Percentiles rank a stretch among this genome's conserved stretches.
Conservation (phyloP, 2,888 invertebrate species). For the Dendrolimus pini region DNA sequence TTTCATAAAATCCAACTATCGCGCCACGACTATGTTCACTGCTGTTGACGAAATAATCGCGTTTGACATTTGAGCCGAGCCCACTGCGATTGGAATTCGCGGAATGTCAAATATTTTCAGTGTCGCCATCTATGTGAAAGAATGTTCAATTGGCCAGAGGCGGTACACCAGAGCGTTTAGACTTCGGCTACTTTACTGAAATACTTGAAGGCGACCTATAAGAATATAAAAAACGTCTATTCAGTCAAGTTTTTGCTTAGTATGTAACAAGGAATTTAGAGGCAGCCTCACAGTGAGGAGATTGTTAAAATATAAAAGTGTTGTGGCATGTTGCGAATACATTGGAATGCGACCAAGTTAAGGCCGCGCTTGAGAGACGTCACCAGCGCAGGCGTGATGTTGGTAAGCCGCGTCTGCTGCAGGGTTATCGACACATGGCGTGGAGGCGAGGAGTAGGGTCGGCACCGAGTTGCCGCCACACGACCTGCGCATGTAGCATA, state of each 20-base stretch:
- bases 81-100: slow-evolving; percentile 79
- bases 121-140: slow-evolving; percentile 78
- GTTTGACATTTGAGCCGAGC: slow-evolving; percentile 85
- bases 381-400: slow-evolving; percentile 66
- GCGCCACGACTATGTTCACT: slow-evolving; percentile 75
- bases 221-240: slow-evolving; percentile 5
- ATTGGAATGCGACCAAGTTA: slow-evolving; percentile 61
- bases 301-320: slow-evolving; percentile 26
- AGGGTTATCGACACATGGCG: slow-evolving; percentile 71
- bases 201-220: slow-evolving; percentile 3
- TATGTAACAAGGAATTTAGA: slow-evolving; percentile 10
- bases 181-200: slow-evolving; percentile 12
- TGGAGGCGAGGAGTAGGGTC: slow-evolving; percentile 53
- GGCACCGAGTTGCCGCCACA: slow-evolving; percentile 14
- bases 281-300: neutral
- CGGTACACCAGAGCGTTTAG: slow-evolving; percentile 49
- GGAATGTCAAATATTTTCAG: slow-evolving; percentile 83
- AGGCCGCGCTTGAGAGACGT: slow-evolving; percentile 55
- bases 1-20: slow-evolving; percentile 73
- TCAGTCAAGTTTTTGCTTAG: slow-evolving; percentile 9
- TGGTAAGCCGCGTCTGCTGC: slow-evolving; percentile 48
- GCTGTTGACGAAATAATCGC: slow-evolving; percentile 78
- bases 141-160: slow-evolving; percentile 53
- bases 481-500: slow-evolving; percentile 50
- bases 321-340: slow-evolving; percentile 44